A percentile compares a stretch with the other conserved stretches of the same genome.
Conservation (phyloP, 1,140 invertebrate species). For the Drosophila parvula region DNA sequence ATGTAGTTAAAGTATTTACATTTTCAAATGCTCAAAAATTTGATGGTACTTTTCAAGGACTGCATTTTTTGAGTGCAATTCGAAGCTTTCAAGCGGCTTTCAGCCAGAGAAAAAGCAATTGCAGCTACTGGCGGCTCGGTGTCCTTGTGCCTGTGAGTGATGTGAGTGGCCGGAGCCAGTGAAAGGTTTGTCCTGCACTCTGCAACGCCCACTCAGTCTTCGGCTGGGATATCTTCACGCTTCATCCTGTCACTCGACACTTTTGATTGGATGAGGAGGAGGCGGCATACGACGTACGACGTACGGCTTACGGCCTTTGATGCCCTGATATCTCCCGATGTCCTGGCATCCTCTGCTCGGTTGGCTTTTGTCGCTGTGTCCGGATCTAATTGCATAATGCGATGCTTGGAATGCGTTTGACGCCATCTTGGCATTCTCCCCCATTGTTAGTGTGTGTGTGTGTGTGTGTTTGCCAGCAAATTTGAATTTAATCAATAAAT, state of each 20-base stretch:
- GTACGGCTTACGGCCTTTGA: constrained; percentile 25
- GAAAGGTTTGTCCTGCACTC: constrained; percentile 34
- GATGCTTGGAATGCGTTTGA: constrained; percentile 38
- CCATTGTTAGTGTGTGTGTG: too few relatives aligned
- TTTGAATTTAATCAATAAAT: constrained; percentile 78
- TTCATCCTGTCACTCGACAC: constrained; percentile 26
- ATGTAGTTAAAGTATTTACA: background rate
- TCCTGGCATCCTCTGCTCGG: constrained; percentile 8
- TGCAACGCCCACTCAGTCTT: constrained; percentile 10
- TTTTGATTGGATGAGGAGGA: constrained; percentile 25
- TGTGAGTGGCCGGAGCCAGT: constrained; percentile 30
- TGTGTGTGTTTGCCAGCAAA: constrained; percentile 41
- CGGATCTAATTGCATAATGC: constrained; percentile 59
- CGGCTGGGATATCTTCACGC: constrained; percentile 33
- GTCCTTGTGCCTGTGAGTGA: constrained; percentile 30
- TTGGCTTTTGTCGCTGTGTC: background rate
- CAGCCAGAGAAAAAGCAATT: constrained; percentile 3
- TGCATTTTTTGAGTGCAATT: constrained; percentile 8
- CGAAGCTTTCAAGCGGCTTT: background rate
- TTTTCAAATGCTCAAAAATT: background rate
- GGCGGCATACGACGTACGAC: constrained; percentile 3
- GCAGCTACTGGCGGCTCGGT: background rate
- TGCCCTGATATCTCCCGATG: constrained; percentile 22
- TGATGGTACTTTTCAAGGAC: too few relatives aligned
- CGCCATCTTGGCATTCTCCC: constrained; percentile 27